Evolutionary conservation across 1,140 invertebrate genomes (phyloP).

Genomic region (Drosophila navojoa): DNA sequence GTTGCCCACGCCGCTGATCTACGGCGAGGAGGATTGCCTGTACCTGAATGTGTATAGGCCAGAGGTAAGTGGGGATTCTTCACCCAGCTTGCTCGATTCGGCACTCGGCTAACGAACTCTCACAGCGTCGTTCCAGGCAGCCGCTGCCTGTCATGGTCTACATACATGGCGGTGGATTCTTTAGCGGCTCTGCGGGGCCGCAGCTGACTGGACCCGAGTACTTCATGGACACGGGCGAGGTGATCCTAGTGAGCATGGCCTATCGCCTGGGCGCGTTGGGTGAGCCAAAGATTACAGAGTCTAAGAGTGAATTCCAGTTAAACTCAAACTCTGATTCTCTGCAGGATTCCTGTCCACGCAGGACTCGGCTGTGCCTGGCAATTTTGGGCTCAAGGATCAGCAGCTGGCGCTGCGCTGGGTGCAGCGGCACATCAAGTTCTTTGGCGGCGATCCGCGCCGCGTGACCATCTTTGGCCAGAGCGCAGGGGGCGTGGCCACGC

Average conservation of each 20-base stretch:
- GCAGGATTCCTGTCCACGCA: constrained; percentile 82
- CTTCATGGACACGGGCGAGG: constrained; percentile 76
- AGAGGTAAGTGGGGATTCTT: constrained; percentile 72
- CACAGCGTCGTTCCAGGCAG: constrained; percentile 2
- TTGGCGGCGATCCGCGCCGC: constrained; percentile 84
- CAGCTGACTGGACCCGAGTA: constrained; percentile 83
- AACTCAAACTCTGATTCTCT: not conserved
- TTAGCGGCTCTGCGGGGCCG: constrained; percentile 76
- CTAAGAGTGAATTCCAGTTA: not conserved
- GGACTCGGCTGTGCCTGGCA: constrained; percentile 84
- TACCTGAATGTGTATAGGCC: constrained; percentile 87
- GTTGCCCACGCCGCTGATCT: constrained; percentile 59
- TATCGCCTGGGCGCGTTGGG: constrained; percentile 78
- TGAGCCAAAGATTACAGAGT: constrained; percentile 17
- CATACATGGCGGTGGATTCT: constrained; percentile 85
- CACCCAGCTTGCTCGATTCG: not conserved
- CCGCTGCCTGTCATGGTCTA: constrained; percentile 84
- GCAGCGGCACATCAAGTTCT: constrained; percentile 73
- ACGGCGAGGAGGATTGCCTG: constrained; percentile 86
- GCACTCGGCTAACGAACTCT: not conserved
- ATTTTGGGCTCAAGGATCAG: constrained; percentile 87
- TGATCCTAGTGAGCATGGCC: constrained; percentile 73
- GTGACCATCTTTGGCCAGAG: constrained; percentile 87
- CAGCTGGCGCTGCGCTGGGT: constrained; percentile 84
- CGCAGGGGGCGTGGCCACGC: constrained; percentile 85